Evolutionary conservation across 2,113 vertebrate species (phyloP), one percentile per base, ranked within the genome.

Genomic region (Glaucidium brasilianum): DNA sequence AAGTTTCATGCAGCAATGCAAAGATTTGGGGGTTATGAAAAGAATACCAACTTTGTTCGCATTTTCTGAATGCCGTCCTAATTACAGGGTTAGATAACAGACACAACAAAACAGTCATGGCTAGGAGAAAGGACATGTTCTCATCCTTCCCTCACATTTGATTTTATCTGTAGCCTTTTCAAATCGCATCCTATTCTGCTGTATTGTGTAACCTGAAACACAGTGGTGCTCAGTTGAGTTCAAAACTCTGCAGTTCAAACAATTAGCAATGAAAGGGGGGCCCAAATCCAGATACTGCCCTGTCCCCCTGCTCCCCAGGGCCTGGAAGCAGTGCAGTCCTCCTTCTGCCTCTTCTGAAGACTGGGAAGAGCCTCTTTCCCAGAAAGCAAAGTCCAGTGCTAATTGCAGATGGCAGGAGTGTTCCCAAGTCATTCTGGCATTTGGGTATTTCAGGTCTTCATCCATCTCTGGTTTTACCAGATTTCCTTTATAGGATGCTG

Each of bases 1-100:
- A 98, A 98, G 98, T 98, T 98, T 98, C 98, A 97, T 97, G 98
- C 98, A 98, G 98, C 98, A 98, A 98, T 98, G 98, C 98, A 98
- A 98, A 98, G 98, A 98, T 98, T 98, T 97, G 97, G 96, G 96
- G 94, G 92, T 97, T 97, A 97, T 98, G 98, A 98, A 98, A 98
- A 98, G 98, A 98, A 98, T 98, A 98, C 97, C 98, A 98, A 98
- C 98, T 98, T 98, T 98, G 97, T 97, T 98, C 97, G 2, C 97
- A 92, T 98, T 97, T 98, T 98, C 97, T 98, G 97, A 98, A 98
- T 98, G 98, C 97, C 94, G 18, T 94, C 96, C 98, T 98, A 98
- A 98, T 98, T 98, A 98, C 98, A 96, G 98, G 98, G 97, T 97
- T 98, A 98, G 98, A 98, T 98, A 98, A 98, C 98, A 98, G 96